Percentiles rank a stretch among this genome's conserved stretches.
Evolutionary conservation across 1,140 invertebrate genomes (phyloP).

Genomic region (Paraescarpia echinospica): DNA sequence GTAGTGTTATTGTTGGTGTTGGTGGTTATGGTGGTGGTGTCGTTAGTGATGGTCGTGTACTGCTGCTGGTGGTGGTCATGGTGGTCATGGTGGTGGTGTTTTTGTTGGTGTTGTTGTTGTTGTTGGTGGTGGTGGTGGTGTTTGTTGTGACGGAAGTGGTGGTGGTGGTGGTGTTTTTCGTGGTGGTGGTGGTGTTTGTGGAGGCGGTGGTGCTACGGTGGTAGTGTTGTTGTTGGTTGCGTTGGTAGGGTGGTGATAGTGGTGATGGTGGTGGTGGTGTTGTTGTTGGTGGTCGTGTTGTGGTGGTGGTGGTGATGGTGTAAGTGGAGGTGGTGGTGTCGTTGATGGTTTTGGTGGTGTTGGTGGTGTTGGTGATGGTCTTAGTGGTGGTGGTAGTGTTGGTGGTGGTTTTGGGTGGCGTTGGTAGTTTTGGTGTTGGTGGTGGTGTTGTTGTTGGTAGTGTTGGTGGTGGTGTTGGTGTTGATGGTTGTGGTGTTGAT

Average conservation of each 20-base stretch:
- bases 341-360: too few relatives aligned
- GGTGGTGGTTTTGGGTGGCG: neutral
- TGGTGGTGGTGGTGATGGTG: neutral
- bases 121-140: neutral
- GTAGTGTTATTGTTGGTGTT: too few relatives aligned
- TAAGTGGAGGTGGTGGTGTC: too few relatives aligned
- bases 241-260: neutral
- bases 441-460: neutral
- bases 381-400: too few relatives aligned
- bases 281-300: too few relatives aligned
- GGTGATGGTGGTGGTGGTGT: too few relatives aligned
- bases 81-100: too few relatives aligned
- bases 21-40: neutral
- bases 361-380: neutral
- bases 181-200: neutral
- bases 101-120: too few relatives aligned
- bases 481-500: too few relatives aligned
- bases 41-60: too few relatives aligned
- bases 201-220: too few relatives aligned
- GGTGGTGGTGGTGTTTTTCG: neutral
- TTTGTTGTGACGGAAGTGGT: too few relatives aligned
- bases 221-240: neutral
- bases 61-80: neutral
- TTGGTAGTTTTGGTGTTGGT: neutral
- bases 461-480: neutral